Percentiles rank a stretch among this genome's conserved stretches.
Conservation (phyloP, 2,113 vertebrate genomes). For the Dolichotis patagonum region DNA sequence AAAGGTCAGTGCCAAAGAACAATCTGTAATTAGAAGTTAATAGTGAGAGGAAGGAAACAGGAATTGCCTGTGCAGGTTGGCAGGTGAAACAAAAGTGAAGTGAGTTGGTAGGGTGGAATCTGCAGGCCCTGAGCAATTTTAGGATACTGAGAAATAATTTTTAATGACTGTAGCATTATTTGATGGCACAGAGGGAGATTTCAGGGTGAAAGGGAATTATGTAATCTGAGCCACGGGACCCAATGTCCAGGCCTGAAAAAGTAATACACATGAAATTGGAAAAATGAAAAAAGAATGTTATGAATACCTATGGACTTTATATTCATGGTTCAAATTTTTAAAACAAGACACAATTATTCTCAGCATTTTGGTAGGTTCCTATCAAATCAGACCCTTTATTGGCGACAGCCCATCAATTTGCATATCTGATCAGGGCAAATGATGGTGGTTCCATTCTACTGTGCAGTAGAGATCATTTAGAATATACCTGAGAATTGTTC, state of each 20-base stretch:
- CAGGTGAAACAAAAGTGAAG: background rate
- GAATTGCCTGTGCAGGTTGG: background rate
- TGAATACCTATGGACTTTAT: background rate
- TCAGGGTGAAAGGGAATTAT: background rate
- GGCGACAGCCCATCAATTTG: background rate
- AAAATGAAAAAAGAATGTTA: background rate
- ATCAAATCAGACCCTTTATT: background rate
- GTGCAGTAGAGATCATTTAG: background rate
- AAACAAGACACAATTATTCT: background rate
- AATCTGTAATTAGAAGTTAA: slow-evolving; percentile 36
- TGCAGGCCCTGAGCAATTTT: background rate
- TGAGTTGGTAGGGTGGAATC: background rate
- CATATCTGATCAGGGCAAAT: background rate
- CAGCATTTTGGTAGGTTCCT: background rate
- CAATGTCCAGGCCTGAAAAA: background rate
- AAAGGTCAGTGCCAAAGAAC: background rate
- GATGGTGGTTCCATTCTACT: background rate
- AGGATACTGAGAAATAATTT: background rate
- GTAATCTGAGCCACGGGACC: background rate
- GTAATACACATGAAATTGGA: background rate
- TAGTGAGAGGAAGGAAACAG: background rate
- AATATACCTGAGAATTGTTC: background rate
- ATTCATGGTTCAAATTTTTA: background rate
- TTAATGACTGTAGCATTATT: rapidly evolving
- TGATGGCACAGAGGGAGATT: background rate